phyloP scores from a whole-genome alignment of 2,888 invertebrate species.

The Trichogramma dendrolimi region DNA sequence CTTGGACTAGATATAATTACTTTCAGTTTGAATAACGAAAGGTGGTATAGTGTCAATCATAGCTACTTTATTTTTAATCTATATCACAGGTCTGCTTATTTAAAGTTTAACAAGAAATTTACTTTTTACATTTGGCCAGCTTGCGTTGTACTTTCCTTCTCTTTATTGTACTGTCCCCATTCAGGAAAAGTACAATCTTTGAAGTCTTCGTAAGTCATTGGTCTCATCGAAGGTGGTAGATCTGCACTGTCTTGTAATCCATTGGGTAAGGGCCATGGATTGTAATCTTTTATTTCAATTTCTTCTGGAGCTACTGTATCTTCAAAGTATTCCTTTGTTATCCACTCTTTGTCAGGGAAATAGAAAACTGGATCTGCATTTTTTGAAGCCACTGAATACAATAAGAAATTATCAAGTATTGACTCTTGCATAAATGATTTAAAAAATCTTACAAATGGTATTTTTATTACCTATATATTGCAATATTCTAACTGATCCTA shows the following conservation, averaged over 20 bases:
- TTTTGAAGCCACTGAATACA: conserved; percentile 41
- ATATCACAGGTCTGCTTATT: too few relatives aligned
- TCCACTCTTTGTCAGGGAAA: conserved; percentile 35
- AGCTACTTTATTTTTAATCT: too few relatives aligned
- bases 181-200: conserved; percentile 53
- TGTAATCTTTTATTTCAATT: conserved; percentile 49
- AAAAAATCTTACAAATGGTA: background rate
- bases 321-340: conserved; percentile 42
- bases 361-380: conserved; percentile 28
- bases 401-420: conserved; percentile 37
- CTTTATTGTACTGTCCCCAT: conserved; percentile 54
- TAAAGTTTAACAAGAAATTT: too few relatives aligned
- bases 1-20: too few relatives aligned
- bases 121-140: too few relatives aligned
- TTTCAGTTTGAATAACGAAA: too few relatives aligned
- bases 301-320: conserved; percentile 43
- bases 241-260: conserved; percentile 53
- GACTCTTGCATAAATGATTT: conserved; percentile 3
- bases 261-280: conserved; percentile 59
- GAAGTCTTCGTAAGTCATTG: conserved; percentile 57
- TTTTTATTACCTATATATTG: conserved; percentile 52
- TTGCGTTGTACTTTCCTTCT: too few relatives aligned
- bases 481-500: conserved; percentile 58
- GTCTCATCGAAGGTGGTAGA: conserved; percentile 62
- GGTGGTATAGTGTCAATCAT: too few relatives aligned